phyloP scores from a whole-genome alignment of 2,888 invertebrate species.

The Geophilus truncorum region DNA sequence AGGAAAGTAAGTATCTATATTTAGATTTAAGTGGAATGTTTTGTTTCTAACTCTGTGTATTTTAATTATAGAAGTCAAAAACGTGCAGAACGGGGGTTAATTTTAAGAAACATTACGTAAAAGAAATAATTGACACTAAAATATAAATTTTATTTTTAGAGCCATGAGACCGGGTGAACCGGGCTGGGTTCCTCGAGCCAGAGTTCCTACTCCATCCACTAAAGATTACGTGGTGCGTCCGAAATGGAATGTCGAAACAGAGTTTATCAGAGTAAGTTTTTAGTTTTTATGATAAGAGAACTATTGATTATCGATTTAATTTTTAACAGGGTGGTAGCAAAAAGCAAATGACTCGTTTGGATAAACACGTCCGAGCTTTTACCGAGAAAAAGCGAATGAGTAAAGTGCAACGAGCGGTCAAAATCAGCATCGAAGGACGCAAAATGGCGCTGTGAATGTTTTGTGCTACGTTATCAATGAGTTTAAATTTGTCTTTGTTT shows the following conservation, averaged over 20 bases:
- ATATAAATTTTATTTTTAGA: slow-evolving; percentile 48
- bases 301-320: slow-evolving; percentile 30
- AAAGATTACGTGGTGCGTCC: slow-evolving; percentile 96
- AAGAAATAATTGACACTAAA: neutral
- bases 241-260: slow-evolving; percentile 80
- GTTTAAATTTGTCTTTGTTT: too few relatives aligned
- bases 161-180: slow-evolving; percentile 84
- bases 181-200: slow-evolving; percentile 89
- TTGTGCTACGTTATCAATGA: too few relatives aligned
- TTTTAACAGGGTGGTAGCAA: slow-evolving; percentile 57
- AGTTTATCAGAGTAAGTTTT: slow-evolving; percentile 54
- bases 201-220: slow-evolving; percentile 90
- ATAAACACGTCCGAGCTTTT: slow-evolving; percentile 86
- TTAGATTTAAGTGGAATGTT: neutral
- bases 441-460: slow-evolving; percentile 76
- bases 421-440: slow-evolving; percentile 92
- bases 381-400: slow-evolving; percentile 76
- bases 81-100: neutral
- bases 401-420: slow-evolving; percentile 76
- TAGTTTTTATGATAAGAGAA: slow-evolving; percentile 25
- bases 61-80: neutral
- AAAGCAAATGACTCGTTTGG: slow-evolving; percentile 82
- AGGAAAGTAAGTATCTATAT: slow-evolving; percentile 46
- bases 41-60: neutral
- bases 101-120: neutral